Conservation (phyloP, 1,140 invertebrate genomes). For the Drosophila bipectinata region DNA sequence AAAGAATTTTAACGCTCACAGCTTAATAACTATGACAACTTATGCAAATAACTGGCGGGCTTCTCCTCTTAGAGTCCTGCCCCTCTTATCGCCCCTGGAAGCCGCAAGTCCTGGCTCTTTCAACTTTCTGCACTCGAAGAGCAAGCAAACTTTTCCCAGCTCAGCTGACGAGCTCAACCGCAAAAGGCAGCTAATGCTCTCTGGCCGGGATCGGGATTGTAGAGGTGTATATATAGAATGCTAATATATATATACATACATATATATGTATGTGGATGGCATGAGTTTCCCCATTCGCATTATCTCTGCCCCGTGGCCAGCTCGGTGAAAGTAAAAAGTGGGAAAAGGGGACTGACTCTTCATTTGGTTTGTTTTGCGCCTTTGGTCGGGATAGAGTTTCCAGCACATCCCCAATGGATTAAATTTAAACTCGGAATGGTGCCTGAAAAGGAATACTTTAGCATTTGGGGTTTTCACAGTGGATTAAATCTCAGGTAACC, state of each 20-base stretch:
- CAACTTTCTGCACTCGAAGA: constrained; percentile 43
- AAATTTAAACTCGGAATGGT: constrained; percentile 10
- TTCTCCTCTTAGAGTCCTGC: constrained; percentile 3
- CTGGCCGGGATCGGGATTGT: constrained; percentile 4
- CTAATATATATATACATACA: neutral
- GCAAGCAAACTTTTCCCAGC: constrained; percentile 42
- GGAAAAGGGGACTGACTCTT: constrained; percentile 6
- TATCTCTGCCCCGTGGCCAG: constrained; percentile 46
- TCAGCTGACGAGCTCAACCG: constrained; percentile 50
- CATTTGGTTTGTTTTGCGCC: constrained; percentile 37
- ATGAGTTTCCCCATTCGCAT: constrained; percentile 30
- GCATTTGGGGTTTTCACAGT: constrained; percentile 8
- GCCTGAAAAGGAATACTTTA: constrained; percentile 16
- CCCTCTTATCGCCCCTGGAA: constrained; percentile 16
- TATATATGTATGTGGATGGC: constrained; percentile 17
- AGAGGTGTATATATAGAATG: neutral
- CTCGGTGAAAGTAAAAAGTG: constrained; percentile 23
- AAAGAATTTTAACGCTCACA: constrained; percentile 51
- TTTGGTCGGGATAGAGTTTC: constrained; percentile 4
- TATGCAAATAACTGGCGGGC: constrained; percentile 73
- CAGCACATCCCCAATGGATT: constrained; percentile 8
- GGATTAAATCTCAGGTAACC: constrained; percentile 42
- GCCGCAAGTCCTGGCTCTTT: constrained; percentile 17
- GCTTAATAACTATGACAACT: constrained; percentile 80
- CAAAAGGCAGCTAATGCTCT: constrained; percentile 77